Conservation (phyloP, 2,113 vertebrate genomes). For the Platanista minor region DNA sequence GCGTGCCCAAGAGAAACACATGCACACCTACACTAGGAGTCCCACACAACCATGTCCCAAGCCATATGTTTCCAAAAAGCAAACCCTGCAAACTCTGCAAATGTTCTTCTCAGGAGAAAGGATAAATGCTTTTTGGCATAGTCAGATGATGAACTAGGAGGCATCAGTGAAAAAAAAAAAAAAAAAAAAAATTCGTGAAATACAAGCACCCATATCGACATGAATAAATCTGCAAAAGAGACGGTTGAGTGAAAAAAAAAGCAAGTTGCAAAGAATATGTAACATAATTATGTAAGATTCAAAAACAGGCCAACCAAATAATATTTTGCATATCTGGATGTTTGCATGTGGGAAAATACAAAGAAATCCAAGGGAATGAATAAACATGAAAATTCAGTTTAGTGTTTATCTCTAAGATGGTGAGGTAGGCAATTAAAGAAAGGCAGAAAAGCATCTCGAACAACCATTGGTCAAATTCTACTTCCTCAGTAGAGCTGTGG, state of each 20-base stretch:
- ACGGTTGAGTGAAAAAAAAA: neutral
- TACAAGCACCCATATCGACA: no score
- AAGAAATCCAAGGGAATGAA: neutral
- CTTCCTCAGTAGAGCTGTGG: neutral
- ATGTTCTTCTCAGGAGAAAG: neutral
- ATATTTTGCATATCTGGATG: neutral
- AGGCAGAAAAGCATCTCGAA: no score
- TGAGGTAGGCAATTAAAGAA: neutral
- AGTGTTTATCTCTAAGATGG: neutral
- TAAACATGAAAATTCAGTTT: neutral
- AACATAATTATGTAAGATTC: neutral
- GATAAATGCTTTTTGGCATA: neutral
- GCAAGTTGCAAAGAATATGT: neutral
- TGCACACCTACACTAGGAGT: neutral
- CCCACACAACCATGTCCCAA: no score
- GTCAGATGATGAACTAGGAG: neutral
- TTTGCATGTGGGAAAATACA: neutral
- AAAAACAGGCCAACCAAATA: neutral
- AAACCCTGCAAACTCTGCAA: neutral
- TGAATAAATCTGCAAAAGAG: neutral
- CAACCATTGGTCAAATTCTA: neutral
- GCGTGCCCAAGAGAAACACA: rapidly evolving
- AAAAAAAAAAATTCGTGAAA: neutral
- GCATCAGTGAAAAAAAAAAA: neutral
- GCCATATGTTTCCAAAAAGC: neutral